These are phyloP conservation scores for Lanistes nyassanus DNA, from an alignment of 1,140 invertebrate genomes.

Conservation along the genomic window DNA sequence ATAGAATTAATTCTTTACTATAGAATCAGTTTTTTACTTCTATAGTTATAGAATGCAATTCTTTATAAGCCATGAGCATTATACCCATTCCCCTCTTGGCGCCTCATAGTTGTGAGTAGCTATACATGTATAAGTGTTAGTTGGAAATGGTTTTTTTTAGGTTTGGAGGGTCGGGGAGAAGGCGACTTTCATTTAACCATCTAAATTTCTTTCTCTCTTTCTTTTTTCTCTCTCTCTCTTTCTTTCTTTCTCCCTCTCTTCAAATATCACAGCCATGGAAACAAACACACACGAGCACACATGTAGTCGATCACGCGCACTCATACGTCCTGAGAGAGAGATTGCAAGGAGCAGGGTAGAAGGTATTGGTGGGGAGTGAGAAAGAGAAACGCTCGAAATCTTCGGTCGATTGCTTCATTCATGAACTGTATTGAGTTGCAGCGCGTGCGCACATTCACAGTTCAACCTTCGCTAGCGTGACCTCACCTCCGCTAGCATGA, in stretches of 20 bases:
- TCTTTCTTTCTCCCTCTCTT: not conserved
- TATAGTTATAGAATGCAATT: too few relatives aligned
- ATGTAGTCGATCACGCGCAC: not conserved
- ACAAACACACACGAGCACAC: constrained; percentile 5
- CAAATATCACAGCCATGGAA: not conserved
- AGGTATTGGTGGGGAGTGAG: not conserved
- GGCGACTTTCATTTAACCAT: not conserved
- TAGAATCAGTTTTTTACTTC: too few relatives aligned
- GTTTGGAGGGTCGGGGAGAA: not conserved
- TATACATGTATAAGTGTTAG: not conserved
- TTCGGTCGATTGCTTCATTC: too few relatives aligned
- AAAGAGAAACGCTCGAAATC: not conserved
- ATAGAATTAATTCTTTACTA: too few relatives aligned
- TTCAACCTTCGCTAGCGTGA: not conserved
- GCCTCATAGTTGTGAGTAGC: too few relatives aligned
- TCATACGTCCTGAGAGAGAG: not conserved
- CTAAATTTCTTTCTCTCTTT: not conserved
- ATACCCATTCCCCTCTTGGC: too few relatives aligned
- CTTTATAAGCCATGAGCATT: too few relatives aligned
- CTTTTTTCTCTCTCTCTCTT: not conserved
- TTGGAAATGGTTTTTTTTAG: not conserved
- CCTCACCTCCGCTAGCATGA: not conserved
- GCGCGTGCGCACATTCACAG: not conserved
- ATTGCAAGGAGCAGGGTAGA: not conserved
- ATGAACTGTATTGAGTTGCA: not conserved